Base-by-base conservation (phyloP, 2,888 invertebrate species). In the Aphrophora alni region DNA sequence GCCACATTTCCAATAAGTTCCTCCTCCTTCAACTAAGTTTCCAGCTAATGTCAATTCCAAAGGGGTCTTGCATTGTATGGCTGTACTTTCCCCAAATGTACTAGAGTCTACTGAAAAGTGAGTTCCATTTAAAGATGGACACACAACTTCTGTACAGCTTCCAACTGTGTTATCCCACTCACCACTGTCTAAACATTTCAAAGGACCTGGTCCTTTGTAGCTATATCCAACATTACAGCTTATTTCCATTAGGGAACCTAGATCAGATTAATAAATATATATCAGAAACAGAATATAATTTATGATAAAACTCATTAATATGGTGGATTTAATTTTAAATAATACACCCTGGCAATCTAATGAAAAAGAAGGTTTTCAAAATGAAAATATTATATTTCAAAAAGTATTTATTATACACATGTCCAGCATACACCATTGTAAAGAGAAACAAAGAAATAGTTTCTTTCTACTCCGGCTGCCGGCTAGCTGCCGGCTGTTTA, bases 171-270 rank as follows among this genome's bases (percentile, higher is more conserved):
- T 21, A 10, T 59, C 14, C 59, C 59, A 59, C 0, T 59, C 14
- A 7, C 59, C 59, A 59, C 10, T 21, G 21, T 59, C 21, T 10
- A 59, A 59, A 8, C 59, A 59, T 59, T 59, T 21, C 17, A 44
- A 14, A 7, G 24, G 75, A 27, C 33, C 14, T 3, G 44, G 0
- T 1, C 27, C 26, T 0, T 25, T 26, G 70, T 80, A 70, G 75
- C 78, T 81, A 3, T 83, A 81, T 8, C 82, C 80, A 14, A 85
- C 71, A 25, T 85, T 84, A 8, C 86, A 33, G 86, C 75, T 14
- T 84, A 59, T 27, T 86, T 83, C 33, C 86, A 38, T 28, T 24
- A 87, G 82, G 1, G 21, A 82, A 77, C 12, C 38, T 38, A 14
- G 17, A 74, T n/a, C n/a, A n/a, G 78, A 68, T 71, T 1, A 73